Evolutionary conservation across 2,797 vertebrate species (phyloP).

Genomic region (Argyrosomus regius): DNA sequence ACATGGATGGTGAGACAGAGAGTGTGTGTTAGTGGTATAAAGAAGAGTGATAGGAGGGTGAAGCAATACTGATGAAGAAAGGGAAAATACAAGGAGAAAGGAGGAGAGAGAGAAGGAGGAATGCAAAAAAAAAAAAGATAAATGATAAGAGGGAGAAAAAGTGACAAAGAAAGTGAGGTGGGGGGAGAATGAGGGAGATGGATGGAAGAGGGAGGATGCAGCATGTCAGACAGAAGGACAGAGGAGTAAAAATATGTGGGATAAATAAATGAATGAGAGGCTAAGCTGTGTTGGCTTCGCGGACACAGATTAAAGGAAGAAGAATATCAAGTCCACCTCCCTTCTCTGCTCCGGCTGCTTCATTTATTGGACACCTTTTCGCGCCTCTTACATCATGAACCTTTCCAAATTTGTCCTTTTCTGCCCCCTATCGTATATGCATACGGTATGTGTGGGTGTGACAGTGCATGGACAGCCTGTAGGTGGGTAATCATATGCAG

Average conservation of each 20-base stretch:
- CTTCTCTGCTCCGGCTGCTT: constrained; percentile 13
- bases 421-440: background rate
- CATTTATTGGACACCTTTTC: constrained; percentile 10
- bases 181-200: constrained; percentile 29
- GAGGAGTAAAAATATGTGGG: constrained; percentile 50
- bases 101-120: background rate
- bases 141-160: constrained; percentile 10
- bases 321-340: constrained; percentile 42
- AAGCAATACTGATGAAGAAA: constrained; percentile 10
- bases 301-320: constrained; percentile 50
- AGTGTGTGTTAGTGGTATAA: constrained; percentile 1
- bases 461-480: background rate
- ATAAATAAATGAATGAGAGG: constrained; percentile 65
- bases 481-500: background rate
- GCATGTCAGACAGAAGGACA: constrained; percentile 61
- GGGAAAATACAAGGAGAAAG: background rate
- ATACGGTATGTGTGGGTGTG: background rate
- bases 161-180: constrained; percentile 9
- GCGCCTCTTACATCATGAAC: constrained; percentile 24
- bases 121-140: background rate
- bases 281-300: constrained; percentile 60
- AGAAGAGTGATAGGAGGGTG: constrained; percentile 27
- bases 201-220: constrained; percentile 36
- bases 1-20: constrained; percentile 51
- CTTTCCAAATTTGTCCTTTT: constrained; percentile 4